Base-by-base conservation (phyloP, 2,113 vertebrate genomes). In the Theropithecus gelada region DNA sequence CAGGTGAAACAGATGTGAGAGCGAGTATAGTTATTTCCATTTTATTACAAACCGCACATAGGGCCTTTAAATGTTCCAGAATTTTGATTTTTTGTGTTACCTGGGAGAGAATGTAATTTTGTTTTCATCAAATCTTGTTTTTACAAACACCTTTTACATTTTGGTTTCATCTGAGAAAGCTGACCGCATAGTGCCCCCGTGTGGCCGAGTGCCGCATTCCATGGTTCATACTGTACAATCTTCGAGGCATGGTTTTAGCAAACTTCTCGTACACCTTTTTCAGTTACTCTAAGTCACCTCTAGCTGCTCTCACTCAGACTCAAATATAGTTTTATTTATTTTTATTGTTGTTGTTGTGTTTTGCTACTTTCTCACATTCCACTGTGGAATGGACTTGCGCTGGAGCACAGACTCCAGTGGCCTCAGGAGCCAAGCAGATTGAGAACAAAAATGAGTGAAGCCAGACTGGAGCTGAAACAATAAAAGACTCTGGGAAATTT, bases 81-180 rank as follows among this genome's bases (percentile, higher is more conserved):
- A 38, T 27, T 89, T 84, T 91, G 3, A 20, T 64, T 32, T 80
- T 89, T 9, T 61, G 45, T 76, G 40, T 70, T 52, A 64, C 8
- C 25, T 27, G 40, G 68, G 23, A 85, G 35, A 94, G 23, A 90
- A 61, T 12, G 27, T 72, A 18, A 40, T 86, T 94, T 88, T 80
- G 30, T 89, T 96, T 82, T 57, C 68, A 94, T 87, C 45, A 38
- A 66, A 83, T 93, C 11, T 70, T 55, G 2, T 50, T 97, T 92
- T 30, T 83, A 45, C 68, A 55, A 83, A 94, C 35, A 76, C 27
- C 20, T 35, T 64, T 84, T 32, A 38, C 48, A 22, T 0, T 89
- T 50, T 78, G 25, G 32, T 92, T 88, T 87, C 23, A 1, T 7
- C 1, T 40, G 14, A 32, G 27, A 96, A 96, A 59, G 13, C n/a